Evolutionary conservation across 2,113 vertebrate species (phyloP), one percentile per base, ranked within the genome.

Genomic region (Oryzias melastigma): DNA sequence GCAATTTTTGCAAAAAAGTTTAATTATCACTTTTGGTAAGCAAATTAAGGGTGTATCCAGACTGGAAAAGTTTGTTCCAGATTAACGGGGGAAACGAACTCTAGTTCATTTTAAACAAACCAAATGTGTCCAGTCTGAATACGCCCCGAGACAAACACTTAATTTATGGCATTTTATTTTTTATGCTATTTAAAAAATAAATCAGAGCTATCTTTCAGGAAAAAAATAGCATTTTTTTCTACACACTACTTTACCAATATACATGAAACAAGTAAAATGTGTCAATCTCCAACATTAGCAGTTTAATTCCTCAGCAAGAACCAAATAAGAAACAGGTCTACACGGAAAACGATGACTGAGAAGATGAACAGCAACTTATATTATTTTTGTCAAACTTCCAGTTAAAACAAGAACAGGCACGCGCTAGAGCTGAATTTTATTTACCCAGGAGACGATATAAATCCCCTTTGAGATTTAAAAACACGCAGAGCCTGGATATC

Each of bases 301-400:
- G 64, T 93, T 95, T 92, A 79, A 82, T 78, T 85, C 82, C 75
- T 67, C 44, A 24, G 61, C 50, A 72, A 87, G 92, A 85, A 78
- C 12, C 63, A 83, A 87, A 85, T 73, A 84, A 78, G 76, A 71
- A 80, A 82, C 65, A 87, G 80, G 83, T 52, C 85, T 71, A 78
- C 51, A n/a, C 82, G 73, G 81, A 89, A 90, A 89, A 93, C 92
- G 91, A 96, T 93, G 91, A 94, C 94, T 91, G 35, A 35, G 35
- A 93, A 90, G 89, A 90, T 85, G 52, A 75, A 89, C 86, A 86
- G 83, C 82, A 68, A 83, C 77, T 68, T 88, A 84, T 81, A 92
- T 89, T 91, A 93, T 90, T 89, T 69, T 91, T 65, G 91, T 90
- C 88, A 89, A 83, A 79, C 69, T 89, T 94, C 90, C 87, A 92